Percentiles rank a stretch among this genome's conserved stretches.
Conservation (phyloP, 2,888 invertebrate genomes). For the Netelia virgata region DNA sequence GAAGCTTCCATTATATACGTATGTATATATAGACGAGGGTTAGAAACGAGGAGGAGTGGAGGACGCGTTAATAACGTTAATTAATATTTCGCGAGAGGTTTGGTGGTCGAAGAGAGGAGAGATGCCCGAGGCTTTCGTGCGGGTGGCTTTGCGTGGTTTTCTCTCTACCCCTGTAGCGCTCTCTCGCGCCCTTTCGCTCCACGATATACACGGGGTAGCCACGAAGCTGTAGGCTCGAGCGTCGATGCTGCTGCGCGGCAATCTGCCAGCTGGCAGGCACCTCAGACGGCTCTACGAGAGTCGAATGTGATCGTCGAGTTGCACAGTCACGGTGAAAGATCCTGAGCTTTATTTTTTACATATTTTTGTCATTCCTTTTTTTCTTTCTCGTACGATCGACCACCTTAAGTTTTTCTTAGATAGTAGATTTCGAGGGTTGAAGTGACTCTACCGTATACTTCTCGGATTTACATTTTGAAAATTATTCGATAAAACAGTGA, state of each 20-base stretch:
- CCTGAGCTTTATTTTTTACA: conserved; percentile 22
- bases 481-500: background rate
- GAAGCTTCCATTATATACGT: conserved; percentile 79
- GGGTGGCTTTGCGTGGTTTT: conserved; percentile 64
- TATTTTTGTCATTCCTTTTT: background rate
- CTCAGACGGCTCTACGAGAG: conserved; percentile 71
- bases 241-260: conserved; percentile 76
- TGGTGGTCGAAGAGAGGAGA: conserved; percentile 80
- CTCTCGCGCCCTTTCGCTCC: conserved; percentile 64
- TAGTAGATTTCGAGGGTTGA: background rate
- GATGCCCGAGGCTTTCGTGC: conserved; percentile 57
- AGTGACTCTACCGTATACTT: background rate
- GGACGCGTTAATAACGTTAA: conserved; percentile 88
- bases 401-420: background rate
- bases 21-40: conserved; percentile 17
- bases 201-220: conserved; percentile 48
- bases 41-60: conserved; percentile 74
- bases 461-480: background rate
- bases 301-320: conserved; percentile 66
- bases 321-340: conserved; percentile 39
- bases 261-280: conserved; percentile 82
- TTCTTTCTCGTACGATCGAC: background rate
- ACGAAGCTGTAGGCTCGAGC: conserved; percentile 31
- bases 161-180: conserved; percentile 65
- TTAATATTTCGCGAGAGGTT: conserved; percentile 87